Percentiles rank a stretch among this genome's conserved stretches.
Conservation (phyloP, 2,888 invertebrate genomes). For the Cerceris rybyensis region DNA sequence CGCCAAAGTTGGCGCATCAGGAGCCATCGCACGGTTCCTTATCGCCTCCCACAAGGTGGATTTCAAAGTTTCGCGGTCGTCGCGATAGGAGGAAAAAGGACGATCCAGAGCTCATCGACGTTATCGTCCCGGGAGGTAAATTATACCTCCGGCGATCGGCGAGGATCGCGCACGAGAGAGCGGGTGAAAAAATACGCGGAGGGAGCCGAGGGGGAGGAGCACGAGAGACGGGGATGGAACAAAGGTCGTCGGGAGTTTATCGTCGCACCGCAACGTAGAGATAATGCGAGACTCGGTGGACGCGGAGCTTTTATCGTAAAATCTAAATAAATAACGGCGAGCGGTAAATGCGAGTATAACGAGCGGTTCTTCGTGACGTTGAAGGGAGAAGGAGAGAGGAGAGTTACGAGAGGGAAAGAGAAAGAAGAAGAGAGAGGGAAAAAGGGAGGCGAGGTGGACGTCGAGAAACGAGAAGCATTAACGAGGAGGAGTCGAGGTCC, state of each 20-base stretch:
- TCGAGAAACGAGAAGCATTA: conserved; percentile 15
- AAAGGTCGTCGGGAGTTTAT: conserved; percentile 14
- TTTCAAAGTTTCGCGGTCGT: neutral
- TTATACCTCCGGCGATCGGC: neutral
- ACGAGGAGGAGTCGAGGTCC: conserved; percentile 18
- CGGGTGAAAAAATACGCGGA: neutral
- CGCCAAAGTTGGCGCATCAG: conserved; percentile 15
- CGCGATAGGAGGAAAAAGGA: neutral
- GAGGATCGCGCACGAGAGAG: too few species aligned
- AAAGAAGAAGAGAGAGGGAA: neutral
- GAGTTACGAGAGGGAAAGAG: neutral
- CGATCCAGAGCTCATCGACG: conserved; percentile 14
- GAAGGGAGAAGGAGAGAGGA: neutral
- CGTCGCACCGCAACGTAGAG: conserved; percentile 2
- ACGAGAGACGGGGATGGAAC: neutral
- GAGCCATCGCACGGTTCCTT: neutral
- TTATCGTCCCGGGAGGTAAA: neutral
- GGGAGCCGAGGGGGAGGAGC: conserved; percentile 1
- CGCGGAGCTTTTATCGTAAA: conserved; percentile 18
- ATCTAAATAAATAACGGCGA: conserved; percentile 33
- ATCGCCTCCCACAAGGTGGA: neutral
- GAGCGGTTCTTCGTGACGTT: conserved; percentile 4
- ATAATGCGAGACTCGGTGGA: conserved; percentile 11
- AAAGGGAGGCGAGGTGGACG: neutral
- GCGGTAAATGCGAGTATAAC: conserved; percentile 29